Conservation (phyloP, 2,797 vertebrate genomes). For the Acanthornis magna region DNA sequence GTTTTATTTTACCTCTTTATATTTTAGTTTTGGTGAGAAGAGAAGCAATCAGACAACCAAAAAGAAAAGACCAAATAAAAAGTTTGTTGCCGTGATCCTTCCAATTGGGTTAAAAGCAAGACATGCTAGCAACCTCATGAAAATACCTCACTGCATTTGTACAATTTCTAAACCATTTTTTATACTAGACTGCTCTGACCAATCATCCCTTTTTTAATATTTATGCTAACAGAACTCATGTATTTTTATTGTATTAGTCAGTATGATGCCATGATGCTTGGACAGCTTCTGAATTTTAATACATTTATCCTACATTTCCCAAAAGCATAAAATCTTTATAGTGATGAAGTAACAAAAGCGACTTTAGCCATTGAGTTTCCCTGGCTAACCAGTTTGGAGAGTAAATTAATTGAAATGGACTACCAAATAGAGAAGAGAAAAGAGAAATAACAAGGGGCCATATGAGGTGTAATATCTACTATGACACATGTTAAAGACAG, state of each 20-base stretch:
- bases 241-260: not conserved
- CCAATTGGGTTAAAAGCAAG: not conserved
- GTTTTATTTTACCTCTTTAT: not conserved
- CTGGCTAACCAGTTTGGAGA: not conserved
- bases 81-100: not conserved
- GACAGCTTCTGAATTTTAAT: not conserved
- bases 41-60: not conserved
- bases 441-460: not conserved
- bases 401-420: not conserved
- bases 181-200: not conserved
- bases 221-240: not conserved
- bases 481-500: not conserved
- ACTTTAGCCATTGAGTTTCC: not conserved
- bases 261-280: not conserved
- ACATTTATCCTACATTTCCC: not conserved
- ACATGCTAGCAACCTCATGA: accelerated
- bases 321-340: not conserved
- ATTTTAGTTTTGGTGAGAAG: not conserved
- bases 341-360: not conserved
- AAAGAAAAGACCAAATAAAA: not conserved
- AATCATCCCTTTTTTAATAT: not conserved
- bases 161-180: not conserved
- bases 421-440: not conserved
- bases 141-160: not conserved
- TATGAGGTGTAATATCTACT: not conserved